Conservation (phyloP, 2,888 invertebrate genomes). For the Eupithecia tripunctaria region DNA sequence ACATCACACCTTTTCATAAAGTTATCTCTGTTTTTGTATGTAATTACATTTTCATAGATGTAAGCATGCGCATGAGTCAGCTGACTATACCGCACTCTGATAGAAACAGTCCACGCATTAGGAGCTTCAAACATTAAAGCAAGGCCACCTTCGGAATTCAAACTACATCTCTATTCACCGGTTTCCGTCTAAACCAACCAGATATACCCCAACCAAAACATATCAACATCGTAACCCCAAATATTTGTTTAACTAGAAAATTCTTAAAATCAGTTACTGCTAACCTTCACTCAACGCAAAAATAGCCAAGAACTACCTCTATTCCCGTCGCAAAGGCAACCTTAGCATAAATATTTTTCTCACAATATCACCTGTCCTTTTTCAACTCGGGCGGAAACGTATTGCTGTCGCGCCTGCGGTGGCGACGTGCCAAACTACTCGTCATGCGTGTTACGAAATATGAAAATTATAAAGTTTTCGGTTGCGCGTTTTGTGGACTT, state of each 20-base stretch:
- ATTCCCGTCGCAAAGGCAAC: conserved; percentile 69
- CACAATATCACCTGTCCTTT: conserved; percentile 78
- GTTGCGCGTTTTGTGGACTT: conserved; percentile 54
- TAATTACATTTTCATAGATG: no score
- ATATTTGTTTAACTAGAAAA: conserved; percentile 46
- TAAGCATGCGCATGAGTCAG: neutral
- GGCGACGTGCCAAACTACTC: conserved; percentile 70
- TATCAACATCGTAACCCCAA: conserved; percentile 18
- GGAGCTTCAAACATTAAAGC: neutral
- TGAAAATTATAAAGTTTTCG: conserved; percentile 65
- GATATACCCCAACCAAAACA: conserved; percentile 25
- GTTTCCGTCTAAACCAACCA: conserved; percentile 16
- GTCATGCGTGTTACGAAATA: conserved; percentile 76
- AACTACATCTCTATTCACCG: neutral
- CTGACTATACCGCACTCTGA: neutral
- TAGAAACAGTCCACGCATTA: neutral
- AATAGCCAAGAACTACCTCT: conserved; percentile 65
- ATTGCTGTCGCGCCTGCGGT: conserved; percentile 69
- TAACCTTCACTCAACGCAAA: conserved; percentile 76
- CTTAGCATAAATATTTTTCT: conserved; percentile 83
- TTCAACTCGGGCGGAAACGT: conserved; percentile 68
- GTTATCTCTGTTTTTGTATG: no score
- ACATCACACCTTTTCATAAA: no score
- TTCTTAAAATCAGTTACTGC: conserved; percentile 48
- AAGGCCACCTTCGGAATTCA: neutral